A percentile compares a stretch with the other conserved stretches of the same genome.
Conservation (phyloP, 1,140 invertebrate species). For the Microplitis mediator region DNA sequence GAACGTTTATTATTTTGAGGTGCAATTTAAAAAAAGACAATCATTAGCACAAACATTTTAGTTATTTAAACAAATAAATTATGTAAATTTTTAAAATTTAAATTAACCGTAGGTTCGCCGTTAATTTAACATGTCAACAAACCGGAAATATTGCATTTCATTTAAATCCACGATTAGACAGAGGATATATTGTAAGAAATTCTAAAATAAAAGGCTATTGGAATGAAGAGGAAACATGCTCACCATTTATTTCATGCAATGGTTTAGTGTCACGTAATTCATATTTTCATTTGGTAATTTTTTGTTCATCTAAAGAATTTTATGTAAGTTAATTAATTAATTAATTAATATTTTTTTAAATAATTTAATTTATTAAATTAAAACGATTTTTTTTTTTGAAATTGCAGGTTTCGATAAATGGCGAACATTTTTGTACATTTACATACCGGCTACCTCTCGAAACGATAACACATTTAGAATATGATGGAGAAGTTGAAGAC, state of each 20-base stretch:
- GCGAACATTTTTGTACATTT: slow-evolving; percentile 74
- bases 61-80: too few relatives aligned
- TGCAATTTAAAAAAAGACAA: too few relatives aligned
- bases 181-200: slow-evolving; percentile 80
- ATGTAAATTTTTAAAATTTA: not conserved
- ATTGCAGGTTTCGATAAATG: slow-evolving; percentile 71
- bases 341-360: slow-evolving; percentile 21
- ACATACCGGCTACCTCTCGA: slow-evolving; percentile 67
- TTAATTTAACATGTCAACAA: slow-evolving; percentile 67
- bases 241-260: slow-evolving; percentile 48
- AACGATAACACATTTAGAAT: slow-evolving; percentile 62
- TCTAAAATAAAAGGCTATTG: slow-evolving; percentile 66
- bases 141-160: slow-evolving; percentile 76
- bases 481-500: slow-evolving; percentile 68
- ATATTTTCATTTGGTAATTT: slow-evolving; percentile 55
- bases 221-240: slow-evolving; percentile 74
- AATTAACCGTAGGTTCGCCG: slow-evolving; percentile 63
- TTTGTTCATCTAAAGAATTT: slow-evolving; percentile 51
- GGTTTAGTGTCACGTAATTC: slow-evolving; percentile 46
- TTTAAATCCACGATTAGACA: slow-evolving; percentile 76
- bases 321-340: slow-evolving; percentile 38
- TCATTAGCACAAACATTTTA: too few relatives aligned
- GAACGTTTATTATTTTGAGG: too few relatives aligned
- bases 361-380: not conserved
- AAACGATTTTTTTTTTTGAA: slow-evolving; percentile 16